These are phyloP conservation scores for Calliopsis andreniformis DNA, from an alignment of 1,140 invertebrate species.

Conservation along the genomic window DNA sequence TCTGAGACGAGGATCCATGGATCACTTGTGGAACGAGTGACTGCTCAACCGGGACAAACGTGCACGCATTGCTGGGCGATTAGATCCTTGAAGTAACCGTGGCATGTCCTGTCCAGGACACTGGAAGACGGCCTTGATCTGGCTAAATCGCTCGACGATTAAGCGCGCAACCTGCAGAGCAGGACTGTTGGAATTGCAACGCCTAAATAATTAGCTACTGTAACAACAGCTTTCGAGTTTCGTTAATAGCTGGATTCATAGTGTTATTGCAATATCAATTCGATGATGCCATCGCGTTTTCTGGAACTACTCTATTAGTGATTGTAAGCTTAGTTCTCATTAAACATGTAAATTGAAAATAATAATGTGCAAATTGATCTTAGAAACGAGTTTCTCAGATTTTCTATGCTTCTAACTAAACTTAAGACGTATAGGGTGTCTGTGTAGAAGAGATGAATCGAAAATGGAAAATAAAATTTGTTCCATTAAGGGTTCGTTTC, in stretches of 20 bases:
- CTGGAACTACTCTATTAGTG: too few species aligned
- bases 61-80: slow-evolving; percentile 64
- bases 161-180: background rate
- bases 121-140: slow-evolving; percentile 4
- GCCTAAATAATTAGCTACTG: background rate
- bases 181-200: background rate
- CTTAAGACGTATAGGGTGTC: too few species aligned
- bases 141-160: background rate
- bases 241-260: background rate
- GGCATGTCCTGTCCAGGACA: slow-evolving; percentile 37
- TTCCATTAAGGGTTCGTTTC: too few species aligned
- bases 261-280: slow-evolving; percentile 34
- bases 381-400: too few species aligned
- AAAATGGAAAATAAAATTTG: too few species aligned
- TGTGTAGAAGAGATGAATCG: too few species aligned
- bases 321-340: too few species aligned
- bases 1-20: slow-evolving; percentile 9
- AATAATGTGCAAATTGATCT: too few species aligned
- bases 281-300: too few species aligned
- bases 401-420: too few species aligned
- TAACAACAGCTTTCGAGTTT: slow-evolving; percentile 13
- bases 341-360: too few species aligned
- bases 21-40: slow-evolving; percentile 32
- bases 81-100: slow-evolving; percentile 48
- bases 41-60: slow-evolving; percentile 44